Evolutionary conservation across 2,888 invertebrate genomes (phyloP).

Genomic region (Hemicrepidius hirtus): DNA sequence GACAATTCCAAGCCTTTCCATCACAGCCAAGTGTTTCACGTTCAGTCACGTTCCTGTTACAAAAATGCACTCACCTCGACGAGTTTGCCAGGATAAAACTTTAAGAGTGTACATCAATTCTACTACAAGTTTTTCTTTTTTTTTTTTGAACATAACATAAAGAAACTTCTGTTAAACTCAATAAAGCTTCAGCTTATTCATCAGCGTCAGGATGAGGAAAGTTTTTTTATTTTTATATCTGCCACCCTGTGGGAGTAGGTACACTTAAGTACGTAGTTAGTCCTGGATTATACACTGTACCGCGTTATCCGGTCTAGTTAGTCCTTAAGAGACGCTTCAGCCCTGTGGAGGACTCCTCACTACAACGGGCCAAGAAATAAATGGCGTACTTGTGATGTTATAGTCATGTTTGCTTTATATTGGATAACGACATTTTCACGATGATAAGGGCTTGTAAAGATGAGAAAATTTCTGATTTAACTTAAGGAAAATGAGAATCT

Average conservation of each 20-base stretch:
- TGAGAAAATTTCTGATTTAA: background rate
- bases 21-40: background rate
- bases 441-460: constrained; percentile 2
- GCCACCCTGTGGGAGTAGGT: constrained; percentile 42
- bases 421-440: constrained; percentile 1
- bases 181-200: constrained; percentile 49
- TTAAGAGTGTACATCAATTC: constrained; percentile 34
- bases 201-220: constrained; percentile 45
- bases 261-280: constrained; percentile 51
- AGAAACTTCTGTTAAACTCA: constrained; percentile 52
- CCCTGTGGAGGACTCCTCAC: constrained; percentile 14
- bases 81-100: constrained; percentile 14
- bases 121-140: constrained; percentile 30
- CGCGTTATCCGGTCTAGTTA: constrained; percentile 50
- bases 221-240: constrained; percentile 51
- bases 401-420: constrained; percentile 23
- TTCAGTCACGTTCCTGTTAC: constrained; percentile 35
- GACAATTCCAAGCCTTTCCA: constrained; percentile 13
- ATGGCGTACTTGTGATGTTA: constrained; percentile 24
- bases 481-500: too few relatives aligned
- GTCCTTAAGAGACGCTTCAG: constrained; percentile 44
- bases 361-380: constrained; percentile 28
- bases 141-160: constrained; percentile 46
- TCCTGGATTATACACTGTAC: constrained; percentile 46
- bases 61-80: constrained; percentile 33